Evolutionary conservation across 2,113 vertebrate genomes (phyloP), one percentile per base, ranked within the genome.

Genomic region (Empidonax traillii): DNA sequence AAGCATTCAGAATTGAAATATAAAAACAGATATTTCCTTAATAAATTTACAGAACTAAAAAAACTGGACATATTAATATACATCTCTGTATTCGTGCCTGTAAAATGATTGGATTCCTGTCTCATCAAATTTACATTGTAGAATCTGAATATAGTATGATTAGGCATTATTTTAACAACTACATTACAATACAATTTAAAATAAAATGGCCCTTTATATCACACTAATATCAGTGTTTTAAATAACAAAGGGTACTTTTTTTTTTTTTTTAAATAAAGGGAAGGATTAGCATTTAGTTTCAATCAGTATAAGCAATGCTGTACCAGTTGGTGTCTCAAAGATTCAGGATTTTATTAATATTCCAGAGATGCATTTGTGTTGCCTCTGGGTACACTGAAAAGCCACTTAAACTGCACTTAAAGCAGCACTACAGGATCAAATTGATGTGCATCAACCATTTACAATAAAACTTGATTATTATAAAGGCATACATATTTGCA

Each of bases 391-490:
- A 97, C 98, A 97, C 97, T 98, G 98, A 98, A 98, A 98, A 98
- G 98, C 98, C 98, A 98, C 98, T 98, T 98, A 98, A 98, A 98
- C 98, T 96, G 97, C 98, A 98, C 98, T 98, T 98, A 98, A 98
- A 98, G 97, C 98, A 98, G 98, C 98, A 98, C 98, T 98, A 98
- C 98, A 98, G 98, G 98, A 98, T 98, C 98, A 98, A 98, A 98
- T 98, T 98, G 98, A 98, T 98, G 98, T 98, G 98, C 98, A 98
- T 98, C 98, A 97, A 97, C 98, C 98, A 98, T 98, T 98, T 98
- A 98, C 98, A 98, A 98, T 98, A 98, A 98, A 98, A 98, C 98
- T 98, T 98, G 98, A 98, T 98, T 98, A 98, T 98, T 98, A 98
- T 98, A 98, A 98, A 98, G 98, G 98, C 98, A 98, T 98, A 98